These are phyloP conservation scores for Orientallactaga sibirica DNA, from an alignment of 2,797 vertebrate species.

Conservation along the genomic window DNA sequence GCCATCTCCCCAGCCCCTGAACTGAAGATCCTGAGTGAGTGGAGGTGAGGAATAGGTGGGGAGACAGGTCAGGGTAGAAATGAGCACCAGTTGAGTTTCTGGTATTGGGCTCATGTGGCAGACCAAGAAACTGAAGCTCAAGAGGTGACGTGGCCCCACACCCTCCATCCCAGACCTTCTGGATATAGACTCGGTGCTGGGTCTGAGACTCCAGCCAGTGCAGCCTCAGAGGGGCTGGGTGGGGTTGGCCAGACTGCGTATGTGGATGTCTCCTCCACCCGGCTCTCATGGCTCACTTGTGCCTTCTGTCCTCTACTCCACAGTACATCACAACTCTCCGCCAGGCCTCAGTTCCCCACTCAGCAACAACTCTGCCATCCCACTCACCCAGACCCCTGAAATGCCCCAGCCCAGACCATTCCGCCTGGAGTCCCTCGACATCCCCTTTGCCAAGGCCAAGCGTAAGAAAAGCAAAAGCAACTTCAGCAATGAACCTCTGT, in stretches of 20 bases:
- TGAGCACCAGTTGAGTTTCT: not conserved
- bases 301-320: not conserved
- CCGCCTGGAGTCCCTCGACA: slow-evolving; percentile 91
- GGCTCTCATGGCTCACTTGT: not conserved
- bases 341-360: slow-evolving; percentile 74
- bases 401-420: slow-evolving; percentile 91
- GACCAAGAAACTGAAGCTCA: slow-evolving; percentile 21
- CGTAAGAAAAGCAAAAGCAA: slow-evolving; percentile 90
- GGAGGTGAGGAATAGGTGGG: not conserved
- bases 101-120: not conserved
- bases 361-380: slow-evolving; percentile 79
- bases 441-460: slow-evolving; percentile 88
- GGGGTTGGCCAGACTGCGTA: not conserved
- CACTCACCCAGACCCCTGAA: slow-evolving; percentile 80
- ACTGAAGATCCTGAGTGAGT: not conserved
- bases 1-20: not conserved
- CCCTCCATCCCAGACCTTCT: not conserved
- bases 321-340: slow-evolving; percentile 84
- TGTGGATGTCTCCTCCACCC: not conserved
- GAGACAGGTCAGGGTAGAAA: not conserved
- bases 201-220: not conserved
- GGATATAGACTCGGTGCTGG: not conserved
- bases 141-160: not conserved
- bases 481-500: slow-evolving; percentile 60
- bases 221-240: not conserved